Evolutionary conservation across 2,888 invertebrate species (phyloP), one percentile per base, ranked within the genome.

Genomic region (Parnassius glacialis): DNA sequence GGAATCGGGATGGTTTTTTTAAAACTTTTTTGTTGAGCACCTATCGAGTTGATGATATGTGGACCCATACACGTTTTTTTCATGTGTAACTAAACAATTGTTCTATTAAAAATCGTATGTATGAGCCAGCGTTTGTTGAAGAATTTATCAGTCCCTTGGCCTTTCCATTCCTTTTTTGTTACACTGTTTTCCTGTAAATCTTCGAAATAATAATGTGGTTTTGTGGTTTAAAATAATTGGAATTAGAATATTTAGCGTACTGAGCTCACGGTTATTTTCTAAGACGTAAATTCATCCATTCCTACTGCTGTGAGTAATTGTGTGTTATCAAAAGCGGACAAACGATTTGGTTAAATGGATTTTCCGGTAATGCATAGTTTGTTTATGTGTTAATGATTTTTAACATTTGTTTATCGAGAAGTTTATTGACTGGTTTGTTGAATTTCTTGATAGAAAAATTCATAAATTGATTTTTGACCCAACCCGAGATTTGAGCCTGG

Each of bases 141-240:
- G 43, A 43, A 43, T 11, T 43, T 7, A 9, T 3, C 43, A 11
- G 43, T 43, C 11, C 43, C 10, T 43, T 11, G 11, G 43, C 43
- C 11, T 11, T 11, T 43, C 9, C 25, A n/a, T 44, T 54, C 10
- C 42, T 10, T 53, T 42, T 20, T 52, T 52, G 10, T 25, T 52
- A 44, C 41, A 47, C 25, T 42, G 54, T 60, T 60, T 55, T 55
- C 44, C 20, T 44, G 34, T 12, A 43, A 34, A 45, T 9, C 20
- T 34, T 55, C 45, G 50, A 50, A 25, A 41, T 12, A 45, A n/a
- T 51, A 34, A 45, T 43, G 44, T 12, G 48, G 57, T 45, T 42
- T 53, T 62, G 61, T 34, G 61, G 57, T 62, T 57, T 53, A 48
- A 2, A 43, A 42, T 62, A 57, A 48, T 42, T 53, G 61, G 57